Evolutionary conservation across 2,113 vertebrate species (phyloP).

Genomic region (Excalfactoria chinensis): DNA sequence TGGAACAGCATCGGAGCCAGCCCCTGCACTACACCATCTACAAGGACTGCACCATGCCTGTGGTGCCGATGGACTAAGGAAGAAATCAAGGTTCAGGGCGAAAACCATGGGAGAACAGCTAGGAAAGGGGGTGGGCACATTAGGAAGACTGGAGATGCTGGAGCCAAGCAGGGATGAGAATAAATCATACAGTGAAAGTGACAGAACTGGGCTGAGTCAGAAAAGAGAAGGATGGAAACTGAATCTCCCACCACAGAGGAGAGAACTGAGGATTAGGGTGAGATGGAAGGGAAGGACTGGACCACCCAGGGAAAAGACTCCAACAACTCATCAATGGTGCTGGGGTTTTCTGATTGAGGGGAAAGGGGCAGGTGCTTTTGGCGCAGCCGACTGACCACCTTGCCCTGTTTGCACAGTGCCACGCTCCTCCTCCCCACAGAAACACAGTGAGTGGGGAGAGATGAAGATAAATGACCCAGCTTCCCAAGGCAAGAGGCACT

Average conservation of each 20-base stretch:
- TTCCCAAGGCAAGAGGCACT: neutral
- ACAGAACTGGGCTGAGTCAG: neutral
- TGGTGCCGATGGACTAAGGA: neutral
- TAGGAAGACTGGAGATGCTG: neutral
- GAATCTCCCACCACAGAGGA: neutral
- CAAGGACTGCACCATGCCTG: neutral
- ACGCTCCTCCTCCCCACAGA: neutral
- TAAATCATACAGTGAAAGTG: neutral
- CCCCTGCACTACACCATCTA: accelerated
- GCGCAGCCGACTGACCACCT: neutral
- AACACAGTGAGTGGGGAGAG: accelerated
- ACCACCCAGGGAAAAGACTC: neutral
- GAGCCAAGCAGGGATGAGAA: neutral
- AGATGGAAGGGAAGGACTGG: neutral
- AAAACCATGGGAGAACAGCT: accelerated
- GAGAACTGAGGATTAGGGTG: neutral
- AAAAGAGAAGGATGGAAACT: neutral
- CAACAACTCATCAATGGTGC: neutral
- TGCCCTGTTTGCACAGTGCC: neutral
- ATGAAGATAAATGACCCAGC: neutral
- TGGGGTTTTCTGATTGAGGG: neutral
- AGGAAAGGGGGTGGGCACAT: neutral
- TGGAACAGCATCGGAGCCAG: neutral
- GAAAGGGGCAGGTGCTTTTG: neutral
- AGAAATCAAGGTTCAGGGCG: neutral